phyloP scores from a whole-genome alignment of 2,888 invertebrate species.

The Elaeidobius kamerunicus region DNA sequence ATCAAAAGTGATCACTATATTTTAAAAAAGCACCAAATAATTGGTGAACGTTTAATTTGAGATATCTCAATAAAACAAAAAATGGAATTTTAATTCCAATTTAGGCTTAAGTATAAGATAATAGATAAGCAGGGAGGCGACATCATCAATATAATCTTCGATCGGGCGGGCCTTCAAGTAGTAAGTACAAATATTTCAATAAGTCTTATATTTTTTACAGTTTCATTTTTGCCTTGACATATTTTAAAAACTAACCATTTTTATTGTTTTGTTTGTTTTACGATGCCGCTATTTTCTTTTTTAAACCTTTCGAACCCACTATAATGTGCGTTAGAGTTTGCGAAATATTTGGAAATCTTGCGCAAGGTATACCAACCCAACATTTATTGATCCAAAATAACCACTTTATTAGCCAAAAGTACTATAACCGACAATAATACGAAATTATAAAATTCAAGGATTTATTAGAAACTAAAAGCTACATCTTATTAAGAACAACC shows the following conservation, averaged over 20 bases:
- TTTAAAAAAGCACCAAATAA: conserved; percentile 3
- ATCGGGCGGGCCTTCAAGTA: conserved; percentile 9
- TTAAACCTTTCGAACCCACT: background rate
- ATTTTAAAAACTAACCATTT: conserved; percentile 10
- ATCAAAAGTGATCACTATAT: conserved; percentile 8
- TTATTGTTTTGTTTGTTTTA: conserved; percentile 1
- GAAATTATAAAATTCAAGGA: conserved; percentile 10
- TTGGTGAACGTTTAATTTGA: conserved; percentile 5
- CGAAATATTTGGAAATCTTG: too few relatives aligned
- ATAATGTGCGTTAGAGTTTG: too few relatives aligned
- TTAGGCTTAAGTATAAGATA: background rate
- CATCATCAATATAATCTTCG: conserved; percentile 12
- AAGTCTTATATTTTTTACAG: conserved; percentile 8
- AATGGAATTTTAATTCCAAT: background rate
- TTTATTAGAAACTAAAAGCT: background rate
- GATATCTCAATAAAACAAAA: background rate
- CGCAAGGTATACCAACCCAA: too few relatives aligned
- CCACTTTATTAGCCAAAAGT: too few relatives aligned
- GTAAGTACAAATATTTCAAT: conserved; percentile 19
- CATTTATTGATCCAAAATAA: too few relatives aligned
- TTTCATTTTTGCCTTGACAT: conserved; percentile 5
- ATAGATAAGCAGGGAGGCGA: conserved; percentile 3
- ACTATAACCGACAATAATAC: too few relatives aligned
- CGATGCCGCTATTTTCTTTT: too few relatives aligned
- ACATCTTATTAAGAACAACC: background rate